These are phyloP conservation scores for Parnassius orleans DNA, from an alignment of 2,888 invertebrate species.

Conservation along the genomic window DNA sequence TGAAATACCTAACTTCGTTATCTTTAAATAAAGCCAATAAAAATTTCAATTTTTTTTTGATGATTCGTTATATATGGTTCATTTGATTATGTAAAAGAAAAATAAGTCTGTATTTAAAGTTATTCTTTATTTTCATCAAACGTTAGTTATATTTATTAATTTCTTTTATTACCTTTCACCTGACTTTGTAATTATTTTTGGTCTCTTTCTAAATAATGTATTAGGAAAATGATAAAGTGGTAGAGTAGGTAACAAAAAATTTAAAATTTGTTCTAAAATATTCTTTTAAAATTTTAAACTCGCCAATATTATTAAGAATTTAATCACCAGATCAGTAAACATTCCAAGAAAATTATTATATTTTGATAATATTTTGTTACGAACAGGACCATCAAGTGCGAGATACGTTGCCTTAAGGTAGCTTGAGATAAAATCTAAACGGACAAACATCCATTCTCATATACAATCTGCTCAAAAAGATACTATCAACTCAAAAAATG, in stretches of 20 bases:
- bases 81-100: too few relatives aligned
- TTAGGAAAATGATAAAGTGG: too few relatives aligned
- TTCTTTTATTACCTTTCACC: too few relatives aligned
- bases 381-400: conserved; percentile 5
- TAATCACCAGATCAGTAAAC: background rate
- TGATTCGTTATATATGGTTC: too few relatives aligned
- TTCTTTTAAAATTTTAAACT: too few relatives aligned
- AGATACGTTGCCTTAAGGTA: conserved; percentile 21
- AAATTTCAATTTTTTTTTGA: conserved; percentile 6
- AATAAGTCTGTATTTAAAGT: too few relatives aligned
- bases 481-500: conserved; percentile 16
- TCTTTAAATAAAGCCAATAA: conserved; percentile 19
- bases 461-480: conserved; percentile 20
- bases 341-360: conserved; percentile 12
- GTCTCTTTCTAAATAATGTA: too few relatives aligned
- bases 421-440: conserved; percentile 22
- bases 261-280: too few relatives aligned
- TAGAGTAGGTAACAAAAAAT: too few relatives aligned
- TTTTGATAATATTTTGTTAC: conserved; percentile 16
- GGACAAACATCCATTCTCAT: conserved; percentile 17
- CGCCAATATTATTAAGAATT: background rate
- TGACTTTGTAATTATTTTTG: too few relatives aligned
- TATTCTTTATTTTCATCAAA: too few relatives aligned
- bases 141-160: too few relatives aligned
- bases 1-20: conserved; percentile 17